A percentile compares a stretch with the other conserved stretches of the same genome.
These are phyloP conservation scores for Prenolepis imparis DNA, from an alignment of 2,888 invertebrate genomes.

Conservation along the genomic window DNA sequence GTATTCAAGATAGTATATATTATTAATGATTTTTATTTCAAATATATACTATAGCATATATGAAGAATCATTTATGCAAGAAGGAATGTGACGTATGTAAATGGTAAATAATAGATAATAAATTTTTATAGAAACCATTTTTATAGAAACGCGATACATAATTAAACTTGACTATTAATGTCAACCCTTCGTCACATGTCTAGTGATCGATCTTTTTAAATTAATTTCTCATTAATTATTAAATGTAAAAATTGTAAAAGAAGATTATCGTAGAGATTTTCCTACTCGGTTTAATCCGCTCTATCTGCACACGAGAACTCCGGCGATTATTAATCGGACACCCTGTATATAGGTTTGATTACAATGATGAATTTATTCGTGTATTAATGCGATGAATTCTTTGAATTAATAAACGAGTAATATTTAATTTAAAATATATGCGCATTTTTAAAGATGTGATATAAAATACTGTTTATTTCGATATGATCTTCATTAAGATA, in stretches of 20 bases:
- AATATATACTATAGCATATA: not conserved
- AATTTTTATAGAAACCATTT: conserved; percentile 30
- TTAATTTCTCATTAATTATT: no score
- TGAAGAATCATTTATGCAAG: not conserved
- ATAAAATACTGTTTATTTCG: conserved; percentile 10
- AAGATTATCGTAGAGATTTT: no score
- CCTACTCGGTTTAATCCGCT: no score
- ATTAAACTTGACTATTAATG: no score
- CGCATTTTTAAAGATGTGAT: not conserved
- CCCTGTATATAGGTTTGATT: not conserved
- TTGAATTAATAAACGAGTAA: not conserved
- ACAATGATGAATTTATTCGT: not conserved
- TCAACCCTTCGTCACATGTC: no score
- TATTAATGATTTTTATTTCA: conserved; percentile 4
- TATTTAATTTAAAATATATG: not conserved
- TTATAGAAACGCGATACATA: not conserved
- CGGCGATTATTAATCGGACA: no score
- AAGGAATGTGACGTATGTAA: not conserved
- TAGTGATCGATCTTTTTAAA: no score
- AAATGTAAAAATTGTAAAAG: no score
- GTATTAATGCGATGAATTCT: not conserved
- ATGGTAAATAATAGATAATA: not conserved
- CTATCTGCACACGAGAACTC: no score
- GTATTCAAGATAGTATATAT: not conserved
- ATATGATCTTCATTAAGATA: conserved; percentile 25